phyloP scores from a whole-genome alignment of 2,113 vertebrate species.

The Accipiter cooperii region DNA sequence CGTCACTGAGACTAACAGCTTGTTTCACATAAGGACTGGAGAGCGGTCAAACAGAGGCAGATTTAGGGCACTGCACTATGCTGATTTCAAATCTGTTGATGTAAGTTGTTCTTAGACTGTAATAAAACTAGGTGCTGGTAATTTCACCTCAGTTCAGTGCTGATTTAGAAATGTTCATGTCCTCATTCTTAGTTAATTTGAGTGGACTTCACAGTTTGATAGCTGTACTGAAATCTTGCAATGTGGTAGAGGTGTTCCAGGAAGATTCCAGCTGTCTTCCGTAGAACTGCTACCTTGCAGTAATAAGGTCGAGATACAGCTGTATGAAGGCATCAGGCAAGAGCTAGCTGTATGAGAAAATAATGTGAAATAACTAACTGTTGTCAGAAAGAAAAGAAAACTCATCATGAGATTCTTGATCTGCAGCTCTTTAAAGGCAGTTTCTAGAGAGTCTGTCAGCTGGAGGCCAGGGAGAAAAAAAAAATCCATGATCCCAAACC shows the following conservation, averaged over 20 bases:
- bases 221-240: background rate
- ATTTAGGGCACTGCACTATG: background rate
- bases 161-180: background rate
- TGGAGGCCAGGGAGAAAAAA: background rate
- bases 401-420: background rate
- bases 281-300: background rate
- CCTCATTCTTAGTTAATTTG: background rate
- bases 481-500: background rate
- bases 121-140: background rate
- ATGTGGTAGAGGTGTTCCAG: background rate
- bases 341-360: background rate
- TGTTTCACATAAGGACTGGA: background rate
- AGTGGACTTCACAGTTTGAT: background rate
- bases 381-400: background rate
- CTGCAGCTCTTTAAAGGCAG: background rate
- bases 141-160: background rate
- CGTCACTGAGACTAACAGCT: background rate
- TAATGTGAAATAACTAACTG: background rate
- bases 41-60: background rate
- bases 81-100: background rate
- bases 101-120: background rate
- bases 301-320: background rate
- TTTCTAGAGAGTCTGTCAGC: background rate
- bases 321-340: background rate
- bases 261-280: background rate